Evolutionary conservation across 2,888 invertebrate genomes (phyloP), one percentile per base, ranked within the genome.

Genomic region (Melangyna quadrimaculata): DNA sequence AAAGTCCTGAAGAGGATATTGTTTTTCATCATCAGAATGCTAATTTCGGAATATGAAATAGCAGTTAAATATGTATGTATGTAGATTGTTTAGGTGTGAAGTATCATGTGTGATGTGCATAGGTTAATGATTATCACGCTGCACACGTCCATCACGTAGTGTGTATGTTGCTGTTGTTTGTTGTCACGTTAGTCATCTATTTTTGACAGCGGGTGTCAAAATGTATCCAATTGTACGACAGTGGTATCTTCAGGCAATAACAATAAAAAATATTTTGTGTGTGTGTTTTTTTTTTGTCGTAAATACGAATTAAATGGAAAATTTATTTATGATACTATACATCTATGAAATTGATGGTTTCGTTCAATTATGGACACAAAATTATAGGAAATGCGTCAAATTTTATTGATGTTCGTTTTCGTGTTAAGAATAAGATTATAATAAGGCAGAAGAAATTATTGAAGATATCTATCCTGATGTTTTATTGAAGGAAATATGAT

Each of bases 301-400:
- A 59, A 59, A 59, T 37, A 37, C 8, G 22, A 59, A 59, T 59
- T 59, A 35, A 59, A 57, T 57, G 35, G 22, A 22, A 57, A 22
- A 14, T 48, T 57, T 57, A 57, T 57, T 57, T 57, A 35, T 57
- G 57, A 57, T 57, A n/a, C n/a, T n/a, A n/a, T n/a, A n/a, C n/a
- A n/a, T n/a, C n/a, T n/a, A 35, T 57, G 35, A 57, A 57, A 22
- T 19, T 12, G 12, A 59, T 37, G 22, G 57, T 24, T 19, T 22
- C 5, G 22, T 37, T 59, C 19, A 59, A 37, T 37, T 59, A 59
- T 37, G 35, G 37, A 1, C 59, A 19, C n/a, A 35, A 3, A 4
- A 37, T 35, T 59, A n/a, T n/a, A 22, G 22, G n/a, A 59, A 57
- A 59, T 14, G 35, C 37, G 35, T 59, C 59, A 37, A 22, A 19